Conservation (phyloP, 2,888 invertebrate genomes). For the Hyposoter didymator region DNA sequence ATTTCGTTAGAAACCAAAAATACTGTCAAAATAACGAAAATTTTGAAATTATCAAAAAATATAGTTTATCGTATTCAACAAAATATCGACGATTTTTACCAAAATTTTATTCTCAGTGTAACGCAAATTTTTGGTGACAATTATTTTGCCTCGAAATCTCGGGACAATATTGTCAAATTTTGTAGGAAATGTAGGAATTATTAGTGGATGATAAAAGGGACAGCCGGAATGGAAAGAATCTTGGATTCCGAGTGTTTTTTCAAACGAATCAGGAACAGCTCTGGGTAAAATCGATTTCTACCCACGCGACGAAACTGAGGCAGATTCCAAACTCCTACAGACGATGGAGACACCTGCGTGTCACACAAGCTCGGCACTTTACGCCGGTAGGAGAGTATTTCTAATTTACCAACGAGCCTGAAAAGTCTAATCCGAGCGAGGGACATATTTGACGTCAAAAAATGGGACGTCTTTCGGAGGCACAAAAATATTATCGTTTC, state of each 20-base stretch:
- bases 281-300: slow-evolving; percentile 52
- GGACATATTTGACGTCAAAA: slow-evolving; percentile 12
- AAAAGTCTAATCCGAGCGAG: not conserved
- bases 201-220: not conserved
- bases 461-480: not conserved
- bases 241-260: not conserved
- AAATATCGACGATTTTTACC: no score
- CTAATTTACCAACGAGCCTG: slow-evolving; percentile 54
- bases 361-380: slow-evolving; percentile 14
- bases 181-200: not conserved
- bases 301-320: not conserved
- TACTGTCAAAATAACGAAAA: no score
- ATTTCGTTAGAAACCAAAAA: no score
- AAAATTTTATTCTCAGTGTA: no score
- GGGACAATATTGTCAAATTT: not conserved
- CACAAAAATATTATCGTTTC: not conserved
- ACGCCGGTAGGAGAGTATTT: slow-evolving; percentile 36
- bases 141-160: no score
- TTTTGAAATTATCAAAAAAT: no score
- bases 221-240: not conserved
- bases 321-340: slow-evolving; percentile 41
- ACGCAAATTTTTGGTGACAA: no score
- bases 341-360: slow-evolving; percentile 68
- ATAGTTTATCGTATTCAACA: no score
- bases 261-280: not conserved